phyloP scores from a whole-genome alignment of 2,888 invertebrate species.

The Nebria brevicollis region DNA sequence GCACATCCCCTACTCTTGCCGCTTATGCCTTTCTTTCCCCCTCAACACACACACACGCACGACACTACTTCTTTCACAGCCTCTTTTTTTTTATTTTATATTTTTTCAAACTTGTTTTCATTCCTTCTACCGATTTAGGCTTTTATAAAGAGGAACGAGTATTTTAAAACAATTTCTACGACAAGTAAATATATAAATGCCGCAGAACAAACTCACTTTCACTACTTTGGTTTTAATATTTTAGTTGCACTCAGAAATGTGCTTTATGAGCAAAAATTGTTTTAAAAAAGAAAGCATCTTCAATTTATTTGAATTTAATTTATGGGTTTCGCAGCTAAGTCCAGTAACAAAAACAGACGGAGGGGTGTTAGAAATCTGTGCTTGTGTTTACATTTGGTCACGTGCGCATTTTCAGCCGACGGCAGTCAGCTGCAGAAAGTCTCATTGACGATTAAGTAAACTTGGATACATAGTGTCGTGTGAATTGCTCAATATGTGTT shows the following conservation, averaged over 20 bases:
- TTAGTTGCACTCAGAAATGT: too few relatives aligned
- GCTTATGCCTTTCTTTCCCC: conserved; percentile 23
- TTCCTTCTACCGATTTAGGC: background rate
- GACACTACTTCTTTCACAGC: background rate
- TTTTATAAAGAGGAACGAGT: background rate
- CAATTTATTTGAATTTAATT: too few relatives aligned
- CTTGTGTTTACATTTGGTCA: conserved; percentile 4
- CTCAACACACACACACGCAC: background rate
- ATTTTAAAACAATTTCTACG: too few relatives aligned
- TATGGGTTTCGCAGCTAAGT: too few relatives aligned
- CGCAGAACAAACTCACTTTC: too few relatives aligned
- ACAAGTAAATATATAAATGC: too few relatives aligned
- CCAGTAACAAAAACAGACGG: too few relatives aligned
- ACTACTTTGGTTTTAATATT: too few relatives aligned
- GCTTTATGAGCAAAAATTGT: too few relatives aligned
- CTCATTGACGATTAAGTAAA: conserved; percentile 12
- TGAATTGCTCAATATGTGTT: too few relatives aligned
- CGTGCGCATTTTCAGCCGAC: conserved; percentile 19
- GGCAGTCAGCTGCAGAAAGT: conserved; percentile 34
- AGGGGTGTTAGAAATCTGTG: background rate
- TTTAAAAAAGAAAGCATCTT: too few relatives aligned
- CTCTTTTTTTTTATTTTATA: background rate
- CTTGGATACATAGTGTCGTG: background rate
- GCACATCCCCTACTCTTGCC: conserved; percentile 55
- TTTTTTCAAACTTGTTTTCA: background rate